A percentile compares a stretch with the other conserved stretches of the same genome.
Evolutionary conservation across 2,113 vertebrate genomes (phyloP).

Genomic region (Gracilinanus agilis): DNA sequence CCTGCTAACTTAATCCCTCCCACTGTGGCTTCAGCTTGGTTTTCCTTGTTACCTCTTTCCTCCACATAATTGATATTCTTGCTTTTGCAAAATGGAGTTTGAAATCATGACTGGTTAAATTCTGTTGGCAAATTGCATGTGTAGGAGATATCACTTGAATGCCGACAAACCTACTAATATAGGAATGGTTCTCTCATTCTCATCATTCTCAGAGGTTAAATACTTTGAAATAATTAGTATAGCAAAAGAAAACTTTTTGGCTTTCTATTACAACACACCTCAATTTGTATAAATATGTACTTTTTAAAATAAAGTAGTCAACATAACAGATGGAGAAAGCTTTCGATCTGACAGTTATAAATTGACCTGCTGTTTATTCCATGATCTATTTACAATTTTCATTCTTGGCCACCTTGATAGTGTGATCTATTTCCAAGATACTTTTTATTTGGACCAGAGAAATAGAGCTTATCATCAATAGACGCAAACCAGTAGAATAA

Average conservation of each 20-base stretch:
- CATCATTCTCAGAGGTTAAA: neutral
- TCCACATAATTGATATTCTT: conserved; percentile 46
- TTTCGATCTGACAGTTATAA: conserved; percentile 68
- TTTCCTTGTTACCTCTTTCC: conserved; percentile 50
- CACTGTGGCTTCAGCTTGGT: neutral
- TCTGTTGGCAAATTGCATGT: conserved; percentile 43
- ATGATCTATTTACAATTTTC: conserved; percentile 58
- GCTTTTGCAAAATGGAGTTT: conserved; percentile 31
- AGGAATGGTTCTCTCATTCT: neutral
- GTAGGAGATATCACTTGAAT: conserved; percentile 47
- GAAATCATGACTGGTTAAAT: neutral
- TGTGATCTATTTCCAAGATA: conserved; percentile 66
- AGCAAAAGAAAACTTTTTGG: conserved; percentile 42
- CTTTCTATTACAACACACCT: conserved; percentile 47
- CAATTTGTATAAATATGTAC: neutral
- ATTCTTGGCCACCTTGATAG: conserved; percentile 58
- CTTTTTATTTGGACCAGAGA: conserved; percentile 47
- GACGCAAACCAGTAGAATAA: conserved; percentile 37
- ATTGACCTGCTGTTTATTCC: conserved; percentile 65
- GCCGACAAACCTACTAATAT: conserved; percentile 20
- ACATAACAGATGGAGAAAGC: conserved; percentile 69
- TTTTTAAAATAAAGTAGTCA: conserved; percentile 50
- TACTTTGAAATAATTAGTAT: conserved; percentile 62
- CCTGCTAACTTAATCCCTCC: neutral
- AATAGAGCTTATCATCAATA: conserved; percentile 41